phyloP scores from a whole-genome alignment of 2,113 vertebrate species.

The Strigops habroptila region DNA sequence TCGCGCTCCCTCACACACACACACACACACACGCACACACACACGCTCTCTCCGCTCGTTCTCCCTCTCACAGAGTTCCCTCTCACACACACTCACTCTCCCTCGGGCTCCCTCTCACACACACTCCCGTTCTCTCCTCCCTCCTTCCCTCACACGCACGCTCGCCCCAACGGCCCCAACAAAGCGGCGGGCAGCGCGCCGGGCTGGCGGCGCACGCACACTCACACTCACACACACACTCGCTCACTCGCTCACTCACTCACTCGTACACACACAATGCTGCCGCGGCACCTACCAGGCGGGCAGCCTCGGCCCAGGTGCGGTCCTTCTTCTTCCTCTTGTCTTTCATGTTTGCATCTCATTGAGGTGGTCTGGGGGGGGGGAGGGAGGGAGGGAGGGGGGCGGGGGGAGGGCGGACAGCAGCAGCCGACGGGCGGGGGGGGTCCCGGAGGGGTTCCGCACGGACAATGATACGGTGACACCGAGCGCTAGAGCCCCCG shows the following conservation, averaged over 20 bases:
- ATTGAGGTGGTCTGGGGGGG: slow-evolving; percentile 68
- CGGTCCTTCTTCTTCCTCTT: slow-evolving; percentile 87
- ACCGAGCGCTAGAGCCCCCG: slow-evolving; percentile 3
- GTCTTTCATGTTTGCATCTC: slow-evolving; percentile 86
- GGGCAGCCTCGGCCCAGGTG: slow-evolving; percentile 86
- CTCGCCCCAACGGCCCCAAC: slow-evolving; percentile 62
- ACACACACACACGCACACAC: neutral
- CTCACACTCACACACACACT: neutral
- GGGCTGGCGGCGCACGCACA: slow-evolving; percentile 8
- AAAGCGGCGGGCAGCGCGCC: slow-evolving; percentile 64
- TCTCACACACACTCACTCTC: neutral
- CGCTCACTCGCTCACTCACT: neutral
- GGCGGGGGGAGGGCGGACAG: slow-evolving; percentile 24
- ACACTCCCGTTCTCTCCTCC: neutral
- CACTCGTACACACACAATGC: neutral
- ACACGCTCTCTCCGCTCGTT: neutral
- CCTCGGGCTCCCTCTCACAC: neutral
- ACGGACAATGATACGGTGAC: neutral
- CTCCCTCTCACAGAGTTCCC: neutral
- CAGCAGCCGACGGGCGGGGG: no score
- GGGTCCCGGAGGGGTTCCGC: slow-evolving; percentile 5
- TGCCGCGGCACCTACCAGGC: slow-evolving; percentile 77
- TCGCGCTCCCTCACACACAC: neutral
- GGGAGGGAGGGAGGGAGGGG: no score
- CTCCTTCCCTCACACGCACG: neutral